Conservation (phyloP, 1,140 invertebrate species). For the Charaxes varanes region DNA sequence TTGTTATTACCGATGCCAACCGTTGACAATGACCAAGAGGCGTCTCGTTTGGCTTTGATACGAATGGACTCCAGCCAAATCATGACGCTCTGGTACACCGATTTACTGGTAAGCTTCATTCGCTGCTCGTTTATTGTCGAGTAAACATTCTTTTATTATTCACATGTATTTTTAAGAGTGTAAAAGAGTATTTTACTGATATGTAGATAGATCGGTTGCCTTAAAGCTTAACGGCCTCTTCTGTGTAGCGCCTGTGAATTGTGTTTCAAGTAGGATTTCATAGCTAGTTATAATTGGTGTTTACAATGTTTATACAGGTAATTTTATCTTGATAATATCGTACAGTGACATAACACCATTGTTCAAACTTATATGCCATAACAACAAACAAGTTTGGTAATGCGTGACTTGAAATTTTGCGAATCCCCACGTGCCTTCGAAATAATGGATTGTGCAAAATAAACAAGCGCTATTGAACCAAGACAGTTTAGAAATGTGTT, state of each 20-base stretch:
- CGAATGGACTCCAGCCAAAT: conserved; percentile 59
- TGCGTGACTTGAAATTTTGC: conserved; percentile 1
- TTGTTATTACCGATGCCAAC: conserved; percentile 35
- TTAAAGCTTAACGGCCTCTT: neutral
- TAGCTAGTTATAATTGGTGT: neutral
- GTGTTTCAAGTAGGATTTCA: conserved; percentile 11
- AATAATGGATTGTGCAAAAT: conserved; percentile 8
- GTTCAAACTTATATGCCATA: conserved; percentile 14
- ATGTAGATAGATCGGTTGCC: neutral
- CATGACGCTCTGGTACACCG: conserved; percentile 70
- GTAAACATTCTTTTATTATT: conserved; percentile 17
- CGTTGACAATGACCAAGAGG: conserved; percentile 60
- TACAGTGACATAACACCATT: conserved; percentile 24
- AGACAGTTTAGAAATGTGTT: conserved; percentile 7
- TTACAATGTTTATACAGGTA: conserved; percentile 25
- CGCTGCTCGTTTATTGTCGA: conserved; percentile 18
- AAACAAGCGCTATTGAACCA: conserved; percentile 1
- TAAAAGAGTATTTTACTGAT: conserved; percentile 7
- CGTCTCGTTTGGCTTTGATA: conserved; percentile 51
- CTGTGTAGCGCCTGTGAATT: neutral
- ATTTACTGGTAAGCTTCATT: conserved; percentile 62
- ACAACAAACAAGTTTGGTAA: conserved; percentile 6
- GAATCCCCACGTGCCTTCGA: conserved; percentile 1
- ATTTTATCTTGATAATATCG: conserved; percentile 6
- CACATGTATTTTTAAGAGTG: conserved; percentile 8